These are phyloP conservation scores for Papilio aristodemus DNA, from an alignment of 1,140 invertebrate species.

Conservation along the genomic window DNA sequence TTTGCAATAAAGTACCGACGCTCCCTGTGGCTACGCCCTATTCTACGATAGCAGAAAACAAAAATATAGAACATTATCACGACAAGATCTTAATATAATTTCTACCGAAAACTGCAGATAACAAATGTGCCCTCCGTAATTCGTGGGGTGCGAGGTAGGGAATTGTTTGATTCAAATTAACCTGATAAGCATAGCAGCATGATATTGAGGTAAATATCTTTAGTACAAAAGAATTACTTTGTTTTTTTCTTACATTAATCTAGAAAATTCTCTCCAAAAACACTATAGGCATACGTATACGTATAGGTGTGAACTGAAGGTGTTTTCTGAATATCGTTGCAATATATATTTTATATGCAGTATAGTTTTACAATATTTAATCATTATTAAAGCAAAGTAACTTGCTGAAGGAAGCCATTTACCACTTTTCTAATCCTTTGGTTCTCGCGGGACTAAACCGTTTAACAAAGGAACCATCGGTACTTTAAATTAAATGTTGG, in stretches of 20 bases:
- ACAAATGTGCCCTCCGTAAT: slow-evolving; percentile 66
- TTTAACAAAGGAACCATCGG: slow-evolving; percentile 74
- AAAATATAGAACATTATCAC: slow-evolving; percentile 70
- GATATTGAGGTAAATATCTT: slow-evolving; percentile 40
- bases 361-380: neutral
- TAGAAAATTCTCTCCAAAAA: neutral
- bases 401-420: slow-evolving; percentile 29
- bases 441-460: slow-evolving; percentile 54
- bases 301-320: neutral
- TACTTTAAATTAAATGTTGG: slow-evolving; percentile 80
- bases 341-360: neutral
- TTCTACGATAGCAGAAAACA: slow-evolving; percentile 48
- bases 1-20: slow-evolving; percentile 57
- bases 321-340: neutral
- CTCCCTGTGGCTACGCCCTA: slow-evolving; percentile 47
- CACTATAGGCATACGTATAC: neutral
- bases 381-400: neutral
- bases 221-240: slow-evolving; percentile 47
- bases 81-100: slow-evolving; percentile 74
- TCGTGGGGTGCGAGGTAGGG: slow-evolving; percentile 52
- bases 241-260: slow-evolving; percentile 40
- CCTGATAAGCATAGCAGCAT: slow-evolving; percentile 61
- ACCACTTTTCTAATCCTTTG: slow-evolving; percentile 61
- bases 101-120: slow-evolving; percentile 68
- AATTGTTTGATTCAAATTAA: slow-evolving; percentile 71